Evolutionary conservation across 2,113 vertebrate species (phyloP).

Genomic region (Phyllopteryx taeniolatus): DNA sequence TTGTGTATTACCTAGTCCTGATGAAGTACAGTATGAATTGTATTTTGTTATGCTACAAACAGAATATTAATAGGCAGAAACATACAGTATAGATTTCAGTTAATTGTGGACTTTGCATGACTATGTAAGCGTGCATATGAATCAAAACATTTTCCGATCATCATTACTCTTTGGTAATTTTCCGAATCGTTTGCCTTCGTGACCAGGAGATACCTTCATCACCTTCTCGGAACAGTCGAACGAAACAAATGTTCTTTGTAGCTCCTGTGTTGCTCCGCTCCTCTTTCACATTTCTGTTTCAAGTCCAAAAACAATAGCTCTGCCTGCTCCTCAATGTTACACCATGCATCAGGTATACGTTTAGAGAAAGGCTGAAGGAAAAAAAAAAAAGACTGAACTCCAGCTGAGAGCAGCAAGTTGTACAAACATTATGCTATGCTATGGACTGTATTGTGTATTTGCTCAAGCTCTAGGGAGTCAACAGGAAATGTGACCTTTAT

Average conservation of each 20-base stretch:
- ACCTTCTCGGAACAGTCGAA: neutral
- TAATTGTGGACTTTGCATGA: neutral
- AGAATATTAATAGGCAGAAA: too few relatives aligned
- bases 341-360: neutral
- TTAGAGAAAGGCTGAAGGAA: neutral
- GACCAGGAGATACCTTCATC: neutral
- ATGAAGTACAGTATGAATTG: too few relatives aligned
- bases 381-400: neutral
- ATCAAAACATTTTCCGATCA: neutral
- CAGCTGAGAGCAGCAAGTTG: constrained; percentile 8
- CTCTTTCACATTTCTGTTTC: neutral
- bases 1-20: too few relatives aligned
- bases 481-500: neutral
- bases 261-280: neutral
- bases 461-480: neutral
- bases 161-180: neutral
- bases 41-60: too few relatives aligned
- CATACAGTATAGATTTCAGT: too few relatives aligned
- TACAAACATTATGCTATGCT: neutral
- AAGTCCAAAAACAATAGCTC: constrained; percentile 2
- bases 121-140: neutral
- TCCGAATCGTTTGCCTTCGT: neutral
- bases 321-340: constrained; percentile 1
- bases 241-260: neutral
- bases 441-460: neutral